These are phyloP conservation scores for Tachyglossus aculeatus DNA, from an alignment of 2,797 vertebrate species.

Conservation along the genomic window DNA sequence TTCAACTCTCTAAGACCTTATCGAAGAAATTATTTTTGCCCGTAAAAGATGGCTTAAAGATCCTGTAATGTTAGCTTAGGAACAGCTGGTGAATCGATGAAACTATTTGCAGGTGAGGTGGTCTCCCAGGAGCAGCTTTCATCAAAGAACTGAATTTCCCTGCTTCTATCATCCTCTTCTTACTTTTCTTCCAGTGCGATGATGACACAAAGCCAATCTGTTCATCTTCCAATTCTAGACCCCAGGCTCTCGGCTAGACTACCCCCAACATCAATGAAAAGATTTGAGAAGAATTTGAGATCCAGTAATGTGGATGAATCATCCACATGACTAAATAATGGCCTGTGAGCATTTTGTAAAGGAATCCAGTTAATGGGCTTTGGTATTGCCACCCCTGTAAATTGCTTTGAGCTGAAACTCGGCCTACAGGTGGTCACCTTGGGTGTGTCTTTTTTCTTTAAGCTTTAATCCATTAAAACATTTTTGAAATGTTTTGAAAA, in stretches of 20 bases:
- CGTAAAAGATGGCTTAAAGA: conserved; percentile 58
- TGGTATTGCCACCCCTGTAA: neutral
- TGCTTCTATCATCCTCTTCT: neutral
- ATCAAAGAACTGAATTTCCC: neutral
- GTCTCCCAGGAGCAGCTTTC: neutral
- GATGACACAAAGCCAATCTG: conserved; percentile 22
- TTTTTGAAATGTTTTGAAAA: conserved; percentile 51
- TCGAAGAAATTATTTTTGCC: conserved; percentile 28
- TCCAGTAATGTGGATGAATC: neutral
- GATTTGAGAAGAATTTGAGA: conserved; percentile 8
- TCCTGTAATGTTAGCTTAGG: conserved; percentile 46
- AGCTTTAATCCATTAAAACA: conserved; percentile 1
- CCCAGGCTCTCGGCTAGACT: neutral
- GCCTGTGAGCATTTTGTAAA: neutral
- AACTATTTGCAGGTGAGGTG: conserved; percentile 59
- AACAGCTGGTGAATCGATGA: conserved; percentile 61
- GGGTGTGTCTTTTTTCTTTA: neutral
- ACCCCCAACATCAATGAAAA: conserved; percentile 14
- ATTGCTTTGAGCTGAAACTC: neutral
- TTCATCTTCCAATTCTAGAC: conserved; percentile 37
- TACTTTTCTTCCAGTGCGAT: conserved; percentile 8
- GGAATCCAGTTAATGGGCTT: neutral
- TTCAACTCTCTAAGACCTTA: conserved; percentile 45
- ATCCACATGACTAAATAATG: neutral
- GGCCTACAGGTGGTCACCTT: neutral